phyloP scores from a whole-genome alignment of 2,113 vertebrate genomes.

The Chaenogobius annularis region DNA sequence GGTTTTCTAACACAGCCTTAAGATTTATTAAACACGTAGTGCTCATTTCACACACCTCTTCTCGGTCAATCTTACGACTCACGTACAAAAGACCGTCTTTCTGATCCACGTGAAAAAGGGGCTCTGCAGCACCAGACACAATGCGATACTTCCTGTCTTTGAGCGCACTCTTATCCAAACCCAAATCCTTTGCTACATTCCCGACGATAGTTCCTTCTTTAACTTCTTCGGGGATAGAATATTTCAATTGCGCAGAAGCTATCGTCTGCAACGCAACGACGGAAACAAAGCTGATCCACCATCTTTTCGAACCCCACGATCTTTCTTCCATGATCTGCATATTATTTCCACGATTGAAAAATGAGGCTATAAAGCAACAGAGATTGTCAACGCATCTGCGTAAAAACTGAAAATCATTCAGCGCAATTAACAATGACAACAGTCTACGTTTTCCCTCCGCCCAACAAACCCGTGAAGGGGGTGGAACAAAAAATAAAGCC shows the following conservation, averaged over 20 bases:
- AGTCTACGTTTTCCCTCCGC: too few relatives aligned
- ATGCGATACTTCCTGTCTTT: conserved; percentile 72
- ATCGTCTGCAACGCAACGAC: too few relatives aligned
- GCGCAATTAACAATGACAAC: too few relatives aligned
- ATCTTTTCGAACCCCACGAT: too few relatives aligned
- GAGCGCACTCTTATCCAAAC: conserved; percentile 71
- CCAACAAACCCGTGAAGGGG: too few relatives aligned
- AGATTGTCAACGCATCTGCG: too few relatives aligned
- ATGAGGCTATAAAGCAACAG: too few relatives aligned
- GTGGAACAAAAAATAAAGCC: too few relatives aligned
- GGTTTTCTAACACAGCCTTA: conserved; percentile 62
- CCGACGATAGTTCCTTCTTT: conserved; percentile 76
- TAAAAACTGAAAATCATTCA: too few relatives aligned
- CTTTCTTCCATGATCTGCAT: too few relatives aligned
- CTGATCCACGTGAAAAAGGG: conserved; percentile 64
- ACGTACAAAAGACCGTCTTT: conserved; percentile 65
- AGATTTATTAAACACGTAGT: conserved; percentile 45
- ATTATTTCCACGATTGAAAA: too few relatives aligned
- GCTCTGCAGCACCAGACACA: conserved; percentile 63
- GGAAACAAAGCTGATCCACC: neutral
- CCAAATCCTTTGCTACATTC: conserved; percentile 79
- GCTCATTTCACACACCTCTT: conserved; percentile 57
- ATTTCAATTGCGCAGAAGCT: conserved; percentile 58
- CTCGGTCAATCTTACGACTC: conserved; percentile 57
- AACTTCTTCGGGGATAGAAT: conserved; percentile 63